These are phyloP conservation scores for Plebejus melissa DNA, from an alignment of 2,888 invertebrate species.

Conservation along the genomic window DNA sequence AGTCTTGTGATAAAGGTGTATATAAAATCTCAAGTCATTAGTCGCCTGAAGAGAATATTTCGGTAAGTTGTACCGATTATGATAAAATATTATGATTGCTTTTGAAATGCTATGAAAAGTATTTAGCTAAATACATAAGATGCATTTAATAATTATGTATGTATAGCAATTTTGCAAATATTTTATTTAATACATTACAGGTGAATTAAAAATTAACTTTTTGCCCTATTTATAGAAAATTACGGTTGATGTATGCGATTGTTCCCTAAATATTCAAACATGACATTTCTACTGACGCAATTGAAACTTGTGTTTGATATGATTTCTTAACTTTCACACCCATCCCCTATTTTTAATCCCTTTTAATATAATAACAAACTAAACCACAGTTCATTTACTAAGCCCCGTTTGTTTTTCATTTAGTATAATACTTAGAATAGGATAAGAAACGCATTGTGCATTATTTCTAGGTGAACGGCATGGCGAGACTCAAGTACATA, in stretches of 20 bases:
- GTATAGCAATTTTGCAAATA: background rate
- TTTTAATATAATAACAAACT: background rate
- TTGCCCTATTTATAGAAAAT: background rate
- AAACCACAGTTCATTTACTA: background rate
- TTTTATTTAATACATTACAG: background rate
- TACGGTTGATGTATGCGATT: background rate
- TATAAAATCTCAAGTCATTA: slow-evolving; percentile 74
- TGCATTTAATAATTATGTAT: background rate
- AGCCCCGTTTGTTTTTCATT: background rate
- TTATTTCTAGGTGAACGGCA: slow-evolving; percentile 70
- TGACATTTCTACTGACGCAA: background rate
- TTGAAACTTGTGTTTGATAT: background rate
- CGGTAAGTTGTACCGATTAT: slow-evolving; percentile 55
- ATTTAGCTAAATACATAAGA: background rate
- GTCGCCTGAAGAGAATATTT: slow-evolving; percentile 77
- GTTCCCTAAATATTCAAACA: background rate
- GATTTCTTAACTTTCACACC: background rate
- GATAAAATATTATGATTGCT: background rate
- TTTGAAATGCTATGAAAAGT: background rate
- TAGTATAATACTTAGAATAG: slow-evolving; percentile 15
- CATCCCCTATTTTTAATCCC: background rate
- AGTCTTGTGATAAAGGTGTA: slow-evolving; percentile 55
- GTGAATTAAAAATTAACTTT: background rate
- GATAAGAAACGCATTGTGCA: slow-evolving; percentile 38
- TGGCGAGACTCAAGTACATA: slow-evolving; percentile 59